Evolutionary conservation across 2,113 vertebrate species (phyloP).

Genomic region (Cyanistes caeruleus): DNA sequence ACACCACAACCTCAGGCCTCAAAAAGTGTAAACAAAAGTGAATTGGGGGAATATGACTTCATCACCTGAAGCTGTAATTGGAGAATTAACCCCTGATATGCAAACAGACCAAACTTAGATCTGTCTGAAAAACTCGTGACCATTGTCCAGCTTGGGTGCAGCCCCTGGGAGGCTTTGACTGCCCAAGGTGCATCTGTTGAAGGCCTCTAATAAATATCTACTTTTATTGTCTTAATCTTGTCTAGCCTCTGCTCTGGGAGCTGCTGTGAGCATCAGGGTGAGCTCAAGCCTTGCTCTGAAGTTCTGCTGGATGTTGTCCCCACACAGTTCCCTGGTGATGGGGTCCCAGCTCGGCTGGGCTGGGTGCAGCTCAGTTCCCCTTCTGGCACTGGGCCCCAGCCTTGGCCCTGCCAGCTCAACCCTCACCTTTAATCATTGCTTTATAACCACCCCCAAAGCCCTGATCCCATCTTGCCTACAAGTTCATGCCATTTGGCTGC

Average conservation of each 20-base stretch:
- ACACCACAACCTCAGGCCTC: too few relatives aligned
- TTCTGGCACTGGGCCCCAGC: not conserved
- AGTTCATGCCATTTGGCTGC: too few relatives aligned
- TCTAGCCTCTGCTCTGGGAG: not conserved
- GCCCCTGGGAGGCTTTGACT: not conserved
- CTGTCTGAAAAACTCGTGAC: not conserved
- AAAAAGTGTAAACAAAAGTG: not conserved
- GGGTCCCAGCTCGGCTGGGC: not conserved
- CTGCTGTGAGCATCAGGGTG: not conserved
- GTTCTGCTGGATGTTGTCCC: not conserved
- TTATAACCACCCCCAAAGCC: not conserved
- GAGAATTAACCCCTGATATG: not conserved
- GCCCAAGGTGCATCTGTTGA: not conserved
- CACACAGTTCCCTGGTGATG: not conserved
- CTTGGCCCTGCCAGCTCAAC: not conserved
- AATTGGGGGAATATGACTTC: too few relatives aligned
- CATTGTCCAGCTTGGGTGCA: not conserved
- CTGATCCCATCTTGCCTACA: fast-evolving
- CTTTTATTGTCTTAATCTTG: not conserved
- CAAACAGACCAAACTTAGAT: fast-evolving
- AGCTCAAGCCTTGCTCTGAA: not conserved
- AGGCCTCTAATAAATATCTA: not conserved
- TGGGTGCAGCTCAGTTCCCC: not conserved
- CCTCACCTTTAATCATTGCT: not conserved
- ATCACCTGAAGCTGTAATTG: not conserved